Percentiles rank a stretch among this genome's conserved stretches.
Evolutionary conservation across 1,140 invertebrate genomes (phyloP).

Genomic region (Drosophila lacertosa): DNA sequence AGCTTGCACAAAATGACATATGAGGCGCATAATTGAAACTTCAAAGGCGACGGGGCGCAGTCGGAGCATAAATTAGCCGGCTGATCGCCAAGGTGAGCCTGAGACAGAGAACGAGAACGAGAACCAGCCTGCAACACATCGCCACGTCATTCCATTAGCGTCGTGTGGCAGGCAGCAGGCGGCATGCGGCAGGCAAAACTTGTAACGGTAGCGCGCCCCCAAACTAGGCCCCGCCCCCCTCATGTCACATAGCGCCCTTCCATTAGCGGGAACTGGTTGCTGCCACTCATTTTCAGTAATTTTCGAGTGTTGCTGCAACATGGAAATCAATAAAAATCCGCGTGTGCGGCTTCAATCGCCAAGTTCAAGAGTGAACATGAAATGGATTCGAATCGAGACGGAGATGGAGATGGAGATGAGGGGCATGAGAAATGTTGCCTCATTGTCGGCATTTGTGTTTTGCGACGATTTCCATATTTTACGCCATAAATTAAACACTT

Average conservation of each 20-base stretch:
- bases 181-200: conserved; percentile 48
- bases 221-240: conserved; percentile 1
- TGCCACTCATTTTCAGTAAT: conserved; percentile 25
- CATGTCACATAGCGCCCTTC: conserved; percentile 66
- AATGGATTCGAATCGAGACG: neutral
- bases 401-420: neutral
- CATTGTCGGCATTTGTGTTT: conserved; percentile 75
- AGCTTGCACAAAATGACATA: conserved; percentile 81
- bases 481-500: conserved; percentile 79
- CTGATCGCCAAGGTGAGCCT: conserved; percentile 70
- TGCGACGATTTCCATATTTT: conserved; percentile 71
- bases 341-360: conserved; percentile 61
- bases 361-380: conserved; percentile 60
- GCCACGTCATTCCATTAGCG: conserved; percentile 74
- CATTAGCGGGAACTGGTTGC: conserved; percentile 58
- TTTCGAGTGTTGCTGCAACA: conserved; percentile 60
- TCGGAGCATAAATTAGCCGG: conserved; percentile 78
- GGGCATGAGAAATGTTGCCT: conserved; percentile 68
- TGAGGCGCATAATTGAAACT: conserved; percentile 83
- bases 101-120: conserved; percentile 16
- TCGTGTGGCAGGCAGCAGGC: conserved; percentile 59
- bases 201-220: conserved; percentile 44
- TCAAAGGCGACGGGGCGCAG: conserved; percentile 75
- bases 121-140: conserved; percentile 28
- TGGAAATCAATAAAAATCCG: conserved; percentile 72